Evolutionary conservation across 2,888 invertebrate species (phyloP).

Genomic region (Amphimallon solstitiale): DNA sequence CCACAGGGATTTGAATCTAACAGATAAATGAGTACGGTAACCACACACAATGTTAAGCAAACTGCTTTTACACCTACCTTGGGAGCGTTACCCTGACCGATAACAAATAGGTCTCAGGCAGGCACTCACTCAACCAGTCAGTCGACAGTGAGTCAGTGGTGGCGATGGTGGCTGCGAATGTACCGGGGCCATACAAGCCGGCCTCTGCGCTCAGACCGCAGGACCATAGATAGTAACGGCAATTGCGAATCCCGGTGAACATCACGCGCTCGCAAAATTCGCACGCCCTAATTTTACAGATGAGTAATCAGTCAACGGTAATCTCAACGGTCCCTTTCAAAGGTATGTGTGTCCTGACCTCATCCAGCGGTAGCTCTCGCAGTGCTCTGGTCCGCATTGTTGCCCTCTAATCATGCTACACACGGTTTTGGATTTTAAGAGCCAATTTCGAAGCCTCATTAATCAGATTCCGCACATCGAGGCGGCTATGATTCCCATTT

Average conservation of each 20-base stretch:
- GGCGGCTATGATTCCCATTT: not conserved
- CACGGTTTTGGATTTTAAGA: constrained; percentile 12
- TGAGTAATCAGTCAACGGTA: constrained; percentile 37
- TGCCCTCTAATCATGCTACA: constrained; percentile 2
- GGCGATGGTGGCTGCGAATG: not conserved
- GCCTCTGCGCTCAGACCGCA: not conserved
- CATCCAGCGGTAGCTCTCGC: not conserved
- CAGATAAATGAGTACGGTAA: constrained; percentile 39
- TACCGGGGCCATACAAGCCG: not conserved
- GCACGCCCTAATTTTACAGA: constrained; percentile 36
- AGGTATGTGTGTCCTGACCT: not conserved
- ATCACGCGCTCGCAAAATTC: constrained; percentile 4
- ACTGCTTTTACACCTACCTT: constrained; percentile 35
- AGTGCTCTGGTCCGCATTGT: not conserved
- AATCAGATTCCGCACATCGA: constrained; percentile 17
- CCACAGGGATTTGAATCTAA: constrained; percentile 34
- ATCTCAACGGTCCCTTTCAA: constrained; percentile 12
- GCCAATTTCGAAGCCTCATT: constrained; percentile 24
- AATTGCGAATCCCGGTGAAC: not conserved
- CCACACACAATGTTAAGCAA: constrained; percentile 25
- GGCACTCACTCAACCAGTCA: constrained; percentile 20
- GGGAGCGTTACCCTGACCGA: constrained; percentile 31
- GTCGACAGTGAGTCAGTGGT: constrained; percentile 3
- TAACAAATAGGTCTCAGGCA: constrained; percentile 37
- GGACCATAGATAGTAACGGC: constrained; percentile 1